Evolutionary conservation across 2,888 invertebrate species (phyloP).

Genomic region (Rhagonycha lutea): DNA sequence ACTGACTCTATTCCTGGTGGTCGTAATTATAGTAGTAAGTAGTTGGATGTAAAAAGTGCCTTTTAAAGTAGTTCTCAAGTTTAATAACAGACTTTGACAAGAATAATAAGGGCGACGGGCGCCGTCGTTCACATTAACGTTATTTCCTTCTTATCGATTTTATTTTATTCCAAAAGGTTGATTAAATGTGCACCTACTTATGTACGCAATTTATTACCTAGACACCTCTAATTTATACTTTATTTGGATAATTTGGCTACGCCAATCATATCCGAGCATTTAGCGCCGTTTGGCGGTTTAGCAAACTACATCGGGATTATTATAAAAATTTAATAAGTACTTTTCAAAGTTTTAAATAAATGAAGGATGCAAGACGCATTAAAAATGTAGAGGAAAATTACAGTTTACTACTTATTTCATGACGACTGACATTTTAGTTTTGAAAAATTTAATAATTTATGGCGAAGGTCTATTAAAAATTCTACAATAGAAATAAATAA

Average conservation of each 20-base stretch:
- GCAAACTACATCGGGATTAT: neutral
- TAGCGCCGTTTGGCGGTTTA: neutral
- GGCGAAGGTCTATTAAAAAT: neutral
- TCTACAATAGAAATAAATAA: neutral
- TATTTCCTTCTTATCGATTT: slow-evolving; percentile 18
- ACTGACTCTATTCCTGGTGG: slow-evolving; percentile 15
- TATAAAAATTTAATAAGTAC: no score
- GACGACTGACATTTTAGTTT: neutral
- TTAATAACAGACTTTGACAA: slow-evolving; percentile 18
- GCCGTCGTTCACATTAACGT: slow-evolving; percentile 11
- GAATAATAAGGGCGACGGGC: slow-evolving; percentile 22
- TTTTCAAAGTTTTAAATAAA: neutral
- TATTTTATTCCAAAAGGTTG: slow-evolving; percentile 15
- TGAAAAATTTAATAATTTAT: neutral
- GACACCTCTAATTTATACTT: neutral
- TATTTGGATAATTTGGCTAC: neutral
- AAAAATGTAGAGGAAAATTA: neutral
- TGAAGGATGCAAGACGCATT: neutral
- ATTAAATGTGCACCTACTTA: neutral
- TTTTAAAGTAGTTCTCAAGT: slow-evolving; percentile 18
- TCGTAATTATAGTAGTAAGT: slow-evolving; percentile 14
- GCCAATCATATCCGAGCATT: neutral
- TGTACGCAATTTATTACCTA: neutral
- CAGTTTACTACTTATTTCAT: neutral
- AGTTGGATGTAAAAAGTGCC: slow-evolving; percentile 9